Evolutionary conservation across 2,888 invertebrate genomes (phyloP), one percentile per base, ranked within the genome.

Genomic region (Tipula confusa): DNA sequence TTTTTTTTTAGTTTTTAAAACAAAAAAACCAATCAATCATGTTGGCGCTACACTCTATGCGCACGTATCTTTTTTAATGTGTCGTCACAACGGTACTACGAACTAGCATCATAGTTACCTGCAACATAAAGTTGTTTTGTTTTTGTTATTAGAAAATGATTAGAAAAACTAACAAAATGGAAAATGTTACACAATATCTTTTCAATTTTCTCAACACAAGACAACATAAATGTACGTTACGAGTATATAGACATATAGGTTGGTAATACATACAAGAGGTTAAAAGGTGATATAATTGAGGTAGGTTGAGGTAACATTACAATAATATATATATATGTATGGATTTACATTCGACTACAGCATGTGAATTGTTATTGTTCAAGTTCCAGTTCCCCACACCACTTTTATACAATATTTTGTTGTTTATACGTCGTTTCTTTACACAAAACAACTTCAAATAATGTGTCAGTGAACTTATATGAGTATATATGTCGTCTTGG

Each of bases 291-390:
- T 64, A 9, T 0, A 64, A 64, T 64, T 64, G 64, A 64, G 64
- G 64, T 64, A 64, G 64, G 33, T 33, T 9, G 33, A n/a, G n/a
- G 64, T 64, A 64, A 33, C 33, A 33, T 38, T 38, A 38, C 33
- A n/a, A n/a, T n/a, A n/a, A n/a, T n/a, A n/a, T n/a, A 6, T 36
- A 36, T 36, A 36, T 36, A 38, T 5, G 9, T 64, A 64, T 24
- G 24, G 18, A 2, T 18, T 18, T 24, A 64, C 64, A 24, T 9
- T 24, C 64, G 24, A 24, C 9, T 24, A 64, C 64, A n/a, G n/a
- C n/a, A 64, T 64, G 64, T 64, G 64, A 64, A 64, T 64, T 64
- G 64, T 64, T 64, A 64, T 64, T 64, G 24, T 64, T 64, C 24
- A 24, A n/a, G 11, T 24, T 24, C 64, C 24, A 64, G 64, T 64